Conservation (phyloP, 2,797 vertebrate genomes). For the Rhinophrynus dorsalis region DNA sequence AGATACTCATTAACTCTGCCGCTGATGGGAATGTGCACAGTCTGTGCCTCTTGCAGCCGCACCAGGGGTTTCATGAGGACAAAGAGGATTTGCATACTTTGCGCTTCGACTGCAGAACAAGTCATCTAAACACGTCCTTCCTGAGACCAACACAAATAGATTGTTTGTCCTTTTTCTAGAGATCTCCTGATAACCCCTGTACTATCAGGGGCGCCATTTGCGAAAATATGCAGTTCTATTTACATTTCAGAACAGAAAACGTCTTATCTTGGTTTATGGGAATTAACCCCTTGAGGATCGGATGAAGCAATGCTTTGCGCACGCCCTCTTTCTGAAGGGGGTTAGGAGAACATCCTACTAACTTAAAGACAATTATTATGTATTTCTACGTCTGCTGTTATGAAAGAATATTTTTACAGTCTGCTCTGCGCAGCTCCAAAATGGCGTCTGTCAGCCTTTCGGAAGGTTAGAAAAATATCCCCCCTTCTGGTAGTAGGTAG, state of each 20-base stretch:
- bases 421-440: too few relatives aligned
- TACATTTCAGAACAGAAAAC: background rate
- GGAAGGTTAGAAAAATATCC: too few relatives aligned
- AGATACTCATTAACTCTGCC: constrained; percentile 16
- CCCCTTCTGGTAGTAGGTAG: too few relatives aligned
- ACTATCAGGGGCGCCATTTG: constrained; percentile 4
- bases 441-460: too few relatives aligned
- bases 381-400: too few relatives aligned
- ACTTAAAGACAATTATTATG: too few relatives aligned
- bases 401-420: too few relatives aligned
- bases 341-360: too few relatives aligned
- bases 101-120: constrained; percentile 23
- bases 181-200: constrained; percentile 36
- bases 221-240: constrained; percentile 22
- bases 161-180: constrained; percentile 30
- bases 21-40: background rate
- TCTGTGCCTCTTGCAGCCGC: constrained; percentile 21
- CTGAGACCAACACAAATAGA: constrained; percentile 21
- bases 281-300: constrained; percentile 52
- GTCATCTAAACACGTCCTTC: constrained; percentile 36
- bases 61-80: constrained; percentile 40
- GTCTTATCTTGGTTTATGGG: constrained; percentile 5
- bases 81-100: constrained; percentile 37
- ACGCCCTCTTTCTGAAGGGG: too few relatives aligned
- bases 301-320: too few relatives aligned